Conservation (phyloP, 64 coral and sea anemone genomes). For the Montipora sp. region DNA sequence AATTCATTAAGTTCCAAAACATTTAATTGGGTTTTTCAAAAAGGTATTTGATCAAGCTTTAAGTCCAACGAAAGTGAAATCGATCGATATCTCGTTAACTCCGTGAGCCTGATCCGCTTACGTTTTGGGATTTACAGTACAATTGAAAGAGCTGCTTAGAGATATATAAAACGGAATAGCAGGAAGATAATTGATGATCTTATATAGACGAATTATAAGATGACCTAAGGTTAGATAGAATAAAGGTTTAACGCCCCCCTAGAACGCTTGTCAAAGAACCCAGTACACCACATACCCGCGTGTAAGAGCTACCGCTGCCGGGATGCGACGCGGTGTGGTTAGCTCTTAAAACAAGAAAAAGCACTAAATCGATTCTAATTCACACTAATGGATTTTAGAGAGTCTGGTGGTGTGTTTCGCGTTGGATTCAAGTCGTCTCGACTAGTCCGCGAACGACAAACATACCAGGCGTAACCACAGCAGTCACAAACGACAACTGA, state of each 20-base stretch:
- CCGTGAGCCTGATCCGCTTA: slow-evolving; percentile 47
- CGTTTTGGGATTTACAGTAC: slow-evolving; percentile 51
- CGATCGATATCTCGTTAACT: slow-evolving; percentile 55
- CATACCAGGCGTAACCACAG: slow-evolving; percentile 18
- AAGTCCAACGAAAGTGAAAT: neutral
- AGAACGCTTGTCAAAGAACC: slow-evolving; percentile 64
- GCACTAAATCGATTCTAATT: slow-evolving; percentile 65
- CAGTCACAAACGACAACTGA: slow-evolving; percentile 27
- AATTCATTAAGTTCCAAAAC: neutral
- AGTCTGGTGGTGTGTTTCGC: slow-evolving; percentile 43
- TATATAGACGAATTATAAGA: slow-evolving; percentile 61
- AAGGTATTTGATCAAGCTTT: neutral
- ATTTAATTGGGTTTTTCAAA: neutral
- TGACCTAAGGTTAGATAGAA: slow-evolving; percentile 58
- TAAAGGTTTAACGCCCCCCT: slow-evolving; percentile 77
- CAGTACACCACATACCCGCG: slow-evolving; percentile 71
- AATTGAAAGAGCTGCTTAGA: slow-evolving; percentile 53
- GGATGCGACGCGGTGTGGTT: slow-evolving; percentile 60
- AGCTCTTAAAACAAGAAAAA: slow-evolving; percentile 65
- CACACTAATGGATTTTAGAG: slow-evolving; percentile 56
- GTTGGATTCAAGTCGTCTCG: slow-evolving; percentile 5
- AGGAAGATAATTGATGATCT: slow-evolving; percentile 70
- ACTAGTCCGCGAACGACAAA: slow-evolving; percentile 19
- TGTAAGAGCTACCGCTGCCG: slow-evolving; percentile 50
- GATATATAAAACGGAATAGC: slow-evolving; percentile 53